Conservation (phyloP, 2,797 vertebrate species). For the Neostethus bicornis region DNA sequence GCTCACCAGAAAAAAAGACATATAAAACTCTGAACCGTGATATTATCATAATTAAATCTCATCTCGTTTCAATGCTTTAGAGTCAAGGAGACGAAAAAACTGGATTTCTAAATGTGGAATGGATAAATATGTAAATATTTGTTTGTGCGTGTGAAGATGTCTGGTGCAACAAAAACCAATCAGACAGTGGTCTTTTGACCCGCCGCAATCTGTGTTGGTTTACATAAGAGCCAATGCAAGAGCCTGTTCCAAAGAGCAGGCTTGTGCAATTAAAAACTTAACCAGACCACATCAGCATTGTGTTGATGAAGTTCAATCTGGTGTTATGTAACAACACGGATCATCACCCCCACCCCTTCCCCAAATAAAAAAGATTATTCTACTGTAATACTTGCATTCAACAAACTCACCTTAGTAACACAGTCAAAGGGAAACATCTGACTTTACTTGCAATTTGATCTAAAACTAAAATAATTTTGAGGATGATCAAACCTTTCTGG, state of each 20-base stretch:
- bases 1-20: constrained; percentile 7
- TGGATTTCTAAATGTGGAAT: neutral
- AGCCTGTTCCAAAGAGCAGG: constrained; percentile 48
- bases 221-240: constrained; percentile 36
- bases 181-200: constrained; percentile 46
- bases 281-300: constrained; percentile 26
- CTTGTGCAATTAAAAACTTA: constrained; percentile 58
- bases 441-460: too few species aligned
- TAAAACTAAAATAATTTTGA: neutral
- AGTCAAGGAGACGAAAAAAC: neutral
- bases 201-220: constrained; percentile 35
- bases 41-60: constrained; percentile 52
- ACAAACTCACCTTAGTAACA: neutral
- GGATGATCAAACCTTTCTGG: neutral
- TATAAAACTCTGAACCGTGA: constrained; percentile 28
- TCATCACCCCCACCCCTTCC: neutral
- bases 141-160: constrained; percentile 2
- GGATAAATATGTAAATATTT: neutral
- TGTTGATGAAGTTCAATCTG: constrained; percentile 19
- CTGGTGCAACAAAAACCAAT: constrained; percentile 27
- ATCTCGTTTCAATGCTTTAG: constrained; percentile 20
- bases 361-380: neutral
- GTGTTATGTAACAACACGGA: constrained; percentile 48
- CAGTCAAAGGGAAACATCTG: neutral
- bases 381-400: neutral